Evolutionary conservation across 2,888 invertebrate species (phyloP).

Genomic region (Brenthis ino): DNA sequence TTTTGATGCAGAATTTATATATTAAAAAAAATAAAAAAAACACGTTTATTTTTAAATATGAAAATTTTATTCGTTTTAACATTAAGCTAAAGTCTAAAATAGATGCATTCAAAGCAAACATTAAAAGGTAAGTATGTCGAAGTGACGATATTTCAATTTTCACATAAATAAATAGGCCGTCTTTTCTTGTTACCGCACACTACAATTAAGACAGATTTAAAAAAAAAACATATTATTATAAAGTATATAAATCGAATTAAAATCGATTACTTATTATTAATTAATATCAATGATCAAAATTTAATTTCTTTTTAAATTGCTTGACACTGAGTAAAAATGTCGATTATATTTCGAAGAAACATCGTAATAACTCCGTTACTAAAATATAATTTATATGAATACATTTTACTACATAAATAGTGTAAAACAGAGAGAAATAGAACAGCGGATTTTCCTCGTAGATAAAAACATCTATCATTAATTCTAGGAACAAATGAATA

Average conservation of each 20-base stretch:
- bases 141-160: conserved; percentile 3
- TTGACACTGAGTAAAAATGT: too few relatives aligned
- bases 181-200: background rate
- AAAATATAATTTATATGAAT: background rate
- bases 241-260: too few relatives aligned
- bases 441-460: conserved; percentile 17
- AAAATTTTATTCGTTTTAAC: conserved; percentile 9
- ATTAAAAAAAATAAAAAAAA: background rate
- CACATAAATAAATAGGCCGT: conserved; percentile 13
- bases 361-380: background rate
- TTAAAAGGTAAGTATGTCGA: conserved; percentile 16
- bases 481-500: conserved; percentile 13
- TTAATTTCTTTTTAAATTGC: too few relatives aligned
- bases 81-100: conserved; percentile 14
- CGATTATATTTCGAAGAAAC: background rate
- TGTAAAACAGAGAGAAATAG: background rate
- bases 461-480: conserved; percentile 13
- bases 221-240: too few relatives aligned
- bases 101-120: conserved; percentile 29
- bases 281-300: too few relatives aligned
- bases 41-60: background rate
- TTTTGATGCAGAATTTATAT: conserved; percentile 40
- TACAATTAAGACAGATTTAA: background rate
- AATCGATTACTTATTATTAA: too few relatives aligned
- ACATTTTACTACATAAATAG: background rate